Conservation (phyloP, 1,140 invertebrate species). For the Pemphigus obesinymphae region DNA sequence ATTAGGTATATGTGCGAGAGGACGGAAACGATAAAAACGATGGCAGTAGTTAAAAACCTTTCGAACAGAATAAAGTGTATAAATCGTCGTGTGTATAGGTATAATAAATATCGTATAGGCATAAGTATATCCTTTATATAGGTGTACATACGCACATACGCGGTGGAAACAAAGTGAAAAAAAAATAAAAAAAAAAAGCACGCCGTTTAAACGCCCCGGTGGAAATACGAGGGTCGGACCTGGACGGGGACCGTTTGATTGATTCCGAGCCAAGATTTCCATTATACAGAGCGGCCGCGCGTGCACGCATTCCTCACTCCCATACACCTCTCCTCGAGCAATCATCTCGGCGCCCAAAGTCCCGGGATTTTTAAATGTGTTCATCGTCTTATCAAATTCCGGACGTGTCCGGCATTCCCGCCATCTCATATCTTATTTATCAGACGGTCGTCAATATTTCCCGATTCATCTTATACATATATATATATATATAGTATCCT, state of each 20-base stretch:
- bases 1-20: too few relatives aligned
- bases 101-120: neutral
- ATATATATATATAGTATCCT: too few relatives aligned
- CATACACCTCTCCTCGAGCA: neutral
- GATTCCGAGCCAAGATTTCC: constrained; percentile 26
- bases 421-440: constrained; percentile 21
- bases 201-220: neutral
- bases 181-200: too few relatives aligned
- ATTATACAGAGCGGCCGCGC: neutral
- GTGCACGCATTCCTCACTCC: neutral
- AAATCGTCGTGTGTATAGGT: neutral
- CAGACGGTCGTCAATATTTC: constrained; percentile 9
- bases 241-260: neutral
- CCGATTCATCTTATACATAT: neutral
- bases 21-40: neutral
- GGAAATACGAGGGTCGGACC: too few relatives aligned
- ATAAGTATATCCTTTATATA: neutral
- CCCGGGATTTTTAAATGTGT: constrained; percentile 35
- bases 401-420: constrained; percentile 24
- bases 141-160: neutral
- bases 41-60: neutral
- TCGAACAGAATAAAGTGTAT: neutral
- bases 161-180: constrained; percentile 4
- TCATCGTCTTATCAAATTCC: constrained; percentile 39
- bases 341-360: neutral